Base-by-base conservation (phyloP, 2,113 vertebrate species). In the Nothoprocta perdicaria region DNA sequence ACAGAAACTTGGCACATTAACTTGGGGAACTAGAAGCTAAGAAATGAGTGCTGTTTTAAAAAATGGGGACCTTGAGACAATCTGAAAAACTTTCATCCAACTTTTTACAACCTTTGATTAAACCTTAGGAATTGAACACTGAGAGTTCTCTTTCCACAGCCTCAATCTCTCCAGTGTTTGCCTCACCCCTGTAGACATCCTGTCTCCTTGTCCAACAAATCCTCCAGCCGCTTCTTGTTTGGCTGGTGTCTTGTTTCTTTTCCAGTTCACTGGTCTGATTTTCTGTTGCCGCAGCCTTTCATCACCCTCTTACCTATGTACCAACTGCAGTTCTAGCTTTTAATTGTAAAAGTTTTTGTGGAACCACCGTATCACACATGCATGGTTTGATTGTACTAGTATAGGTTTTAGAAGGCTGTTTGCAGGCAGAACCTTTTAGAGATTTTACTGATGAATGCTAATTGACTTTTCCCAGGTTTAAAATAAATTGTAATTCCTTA, bases 141-240 rank as follows among this genome's bases (percentile, higher is more conserved):
- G n/a, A 80, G 35, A 81, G 50, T 31, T 81, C 63, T 82, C 62
- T 93, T 93, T 92, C 74, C 63, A 45, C 74, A 65, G n/a, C 65
- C 62, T 93, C 53, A 88, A 2, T 69, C 27, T 55, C 67, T 89
- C 67, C 74, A 93, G 33, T 24, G 16, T 58, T 68, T 75, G 40
- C 33, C 38, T n/a, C 57, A 87, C 41, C 46, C 68, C 35, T 84
- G 43, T 57, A 95, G 94, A 96, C 86, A 84, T 84, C 46, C 80
- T 88, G 93, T 87, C 91, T 94, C 86, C 84, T 84, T 89, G 81
- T 53, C 86, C 89, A 94, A 24, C 27, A 84, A 90, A 84, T 84
- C 23, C n/a, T 89, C 14, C 58, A 86, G 31, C 45, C 13, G 29
- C 19, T 82, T 41, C 78, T 92, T 75, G 4, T 95, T 86, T 89